These are phyloP conservation scores for Turritopsis rubra DNA, from an alignment of 30 jellyfish, hydroid and myxozoan genomes.

Conservation along the genomic window DNA sequence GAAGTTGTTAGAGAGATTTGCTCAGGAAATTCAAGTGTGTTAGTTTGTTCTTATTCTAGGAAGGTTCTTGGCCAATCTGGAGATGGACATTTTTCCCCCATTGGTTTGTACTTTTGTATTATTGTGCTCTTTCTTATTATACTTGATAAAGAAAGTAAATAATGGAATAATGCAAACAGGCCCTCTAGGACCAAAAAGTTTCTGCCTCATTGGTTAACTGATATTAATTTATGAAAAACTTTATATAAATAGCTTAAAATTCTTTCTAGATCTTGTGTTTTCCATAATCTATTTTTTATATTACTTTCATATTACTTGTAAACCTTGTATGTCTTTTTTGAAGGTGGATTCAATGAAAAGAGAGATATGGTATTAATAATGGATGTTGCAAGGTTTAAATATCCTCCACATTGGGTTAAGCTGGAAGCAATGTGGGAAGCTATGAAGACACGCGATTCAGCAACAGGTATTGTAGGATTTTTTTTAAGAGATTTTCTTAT, in stretches of 20 bases:
- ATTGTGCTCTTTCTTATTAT: too few species aligned
- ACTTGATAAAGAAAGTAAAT: too few species aligned
- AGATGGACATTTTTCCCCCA: constrained; percentile 84
- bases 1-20: constrained; percentile 35
- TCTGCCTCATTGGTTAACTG: too few species aligned
- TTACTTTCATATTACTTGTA: background rate
- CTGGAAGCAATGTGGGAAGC: constrained; percentile 51
- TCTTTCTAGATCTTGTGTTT: background rate
- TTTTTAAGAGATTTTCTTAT: background rate
- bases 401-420: constrained; percentile 89
- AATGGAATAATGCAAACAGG: too few species aligned
- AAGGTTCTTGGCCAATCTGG: constrained; percentile 62
- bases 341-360: constrained; percentile 67
- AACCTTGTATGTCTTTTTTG: constrained; percentile 40
- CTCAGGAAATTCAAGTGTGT: constrained; percentile 32
- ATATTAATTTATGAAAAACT: too few species aligned
- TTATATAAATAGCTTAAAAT: background rate
- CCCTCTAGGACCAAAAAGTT: too few species aligned
- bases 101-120: constrained; percentile 29
- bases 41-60: constrained; percentile 63
- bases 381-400: constrained; percentile 80
- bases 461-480: constrained; percentile 47
- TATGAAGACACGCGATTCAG: constrained; percentile 53
- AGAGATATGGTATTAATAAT: constrained; percentile 57
- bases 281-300: background rate